Conservation (phyloP, 2,797 vertebrate genomes). For the Etheostoma perlongum region DNA sequence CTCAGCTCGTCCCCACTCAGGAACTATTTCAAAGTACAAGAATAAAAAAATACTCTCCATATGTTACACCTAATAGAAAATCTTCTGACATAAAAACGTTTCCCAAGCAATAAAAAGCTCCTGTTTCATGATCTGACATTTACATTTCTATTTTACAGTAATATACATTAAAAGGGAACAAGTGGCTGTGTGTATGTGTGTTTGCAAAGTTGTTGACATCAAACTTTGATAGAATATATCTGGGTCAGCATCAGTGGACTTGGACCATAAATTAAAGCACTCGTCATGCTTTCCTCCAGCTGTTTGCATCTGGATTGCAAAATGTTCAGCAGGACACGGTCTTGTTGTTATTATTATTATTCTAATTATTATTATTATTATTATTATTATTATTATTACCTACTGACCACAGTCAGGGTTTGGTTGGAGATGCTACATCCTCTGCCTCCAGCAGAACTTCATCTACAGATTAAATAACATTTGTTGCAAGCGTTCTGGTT, state of each 20-base stretch:
- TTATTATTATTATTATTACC: no score
- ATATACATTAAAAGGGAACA: constrained; percentile 21
- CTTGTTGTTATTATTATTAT: no score
- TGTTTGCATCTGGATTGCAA: neutral
- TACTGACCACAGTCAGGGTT: neutral
- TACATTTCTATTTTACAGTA: constrained; percentile 45
- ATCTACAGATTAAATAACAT: no score
- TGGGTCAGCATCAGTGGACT: neutral
- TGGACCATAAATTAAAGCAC: neutral
- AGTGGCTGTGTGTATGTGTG: neutral
- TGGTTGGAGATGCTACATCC: neutral
- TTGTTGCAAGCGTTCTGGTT: no score
- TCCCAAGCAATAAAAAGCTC: constrained; percentile 70
- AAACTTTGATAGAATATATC: neutral
- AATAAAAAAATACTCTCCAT: constrained; percentile 86
- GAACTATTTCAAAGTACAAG: constrained; percentile 81
- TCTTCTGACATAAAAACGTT: constrained; percentile 71
- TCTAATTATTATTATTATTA: no score
- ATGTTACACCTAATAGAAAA: constrained; percentile 82
- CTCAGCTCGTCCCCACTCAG: constrained; percentile 55
- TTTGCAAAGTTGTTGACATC: neutral
- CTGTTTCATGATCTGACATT: constrained; percentile 62
- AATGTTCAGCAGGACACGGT: neutral
- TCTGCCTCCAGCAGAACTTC: no score
- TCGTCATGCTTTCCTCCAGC: neutral